These are phyloP conservation scores for Temnothorax nylanderi DNA, from an alignment of 1,140 invertebrate species.

Conservation along the genomic window DNA sequence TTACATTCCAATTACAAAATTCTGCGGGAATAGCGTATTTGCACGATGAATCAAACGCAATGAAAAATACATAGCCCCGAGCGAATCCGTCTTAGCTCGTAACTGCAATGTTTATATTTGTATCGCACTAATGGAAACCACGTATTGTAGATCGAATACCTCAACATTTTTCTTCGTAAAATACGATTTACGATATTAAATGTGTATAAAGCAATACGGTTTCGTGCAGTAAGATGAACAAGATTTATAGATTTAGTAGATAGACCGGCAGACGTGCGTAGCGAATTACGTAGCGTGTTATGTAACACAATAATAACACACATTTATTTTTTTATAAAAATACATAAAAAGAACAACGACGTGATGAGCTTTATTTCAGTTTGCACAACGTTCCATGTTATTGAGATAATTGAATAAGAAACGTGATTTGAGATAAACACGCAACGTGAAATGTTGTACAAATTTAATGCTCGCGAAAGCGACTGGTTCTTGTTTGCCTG, in stretches of 20 bases:
- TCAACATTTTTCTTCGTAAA: neutral
- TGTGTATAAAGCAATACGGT: neutral
- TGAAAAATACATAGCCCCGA: slow-evolving; percentile 20
- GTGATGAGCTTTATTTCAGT: neutral
- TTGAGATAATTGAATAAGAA: neutral
- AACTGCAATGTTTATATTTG: slow-evolving; percentile 1
- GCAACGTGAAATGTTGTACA: neutral
- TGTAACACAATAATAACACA: neutral
- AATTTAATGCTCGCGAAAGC: slow-evolving; percentile 6
- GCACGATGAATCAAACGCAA: slow-evolving; percentile 17
- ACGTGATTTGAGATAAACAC: neutral
- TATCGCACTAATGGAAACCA: slow-evolving; percentile 14
- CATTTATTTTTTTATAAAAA: neutral
- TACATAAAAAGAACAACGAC: neutral
- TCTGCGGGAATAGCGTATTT: slow-evolving; percentile 31
- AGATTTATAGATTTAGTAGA: neutral
- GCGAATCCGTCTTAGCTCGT: slow-evolving; percentile 21
- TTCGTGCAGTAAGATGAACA: neutral
- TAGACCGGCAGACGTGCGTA: neutral
- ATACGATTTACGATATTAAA: neutral
- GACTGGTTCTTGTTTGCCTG: neutral
- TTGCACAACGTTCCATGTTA: neutral
- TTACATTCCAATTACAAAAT: slow-evolving; percentile 40
- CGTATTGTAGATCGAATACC: neutral
- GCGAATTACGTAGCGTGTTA: neutral